These are phyloP conservation scores for Aspidoscelis tigris DNA, from an alignment of 2,113 vertebrate genomes.

Conservation along the genomic window DNA sequence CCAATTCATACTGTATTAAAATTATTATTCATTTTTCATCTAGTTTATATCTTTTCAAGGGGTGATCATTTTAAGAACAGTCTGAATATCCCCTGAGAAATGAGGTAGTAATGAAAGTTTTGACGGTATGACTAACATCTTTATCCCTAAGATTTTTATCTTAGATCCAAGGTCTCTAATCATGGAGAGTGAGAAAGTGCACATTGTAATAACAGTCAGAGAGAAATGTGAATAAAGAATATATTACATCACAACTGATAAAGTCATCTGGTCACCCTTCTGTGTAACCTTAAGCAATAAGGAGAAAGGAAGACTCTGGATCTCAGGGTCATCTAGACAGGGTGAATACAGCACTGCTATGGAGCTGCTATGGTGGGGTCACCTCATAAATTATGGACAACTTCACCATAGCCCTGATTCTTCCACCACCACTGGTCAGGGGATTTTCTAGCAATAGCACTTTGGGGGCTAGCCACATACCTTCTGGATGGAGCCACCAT, in stretches of 20 bases:
- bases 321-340: background rate
- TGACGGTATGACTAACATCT: background rate
- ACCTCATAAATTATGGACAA: too few species aligned
- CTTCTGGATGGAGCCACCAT: too few species aligned
- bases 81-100: background rate
- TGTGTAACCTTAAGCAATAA: background rate
- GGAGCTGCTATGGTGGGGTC: too few species aligned
- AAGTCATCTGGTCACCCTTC: background rate
- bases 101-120: background rate
- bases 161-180: background rate
- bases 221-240: background rate
- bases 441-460: too few species aligned
- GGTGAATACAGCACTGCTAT: too few species aligned
- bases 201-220: background rate
- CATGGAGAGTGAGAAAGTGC: background rate
- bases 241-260: background rate
- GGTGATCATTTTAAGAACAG: background rate
- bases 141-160: background rate
- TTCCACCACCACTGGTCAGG: too few species aligned
- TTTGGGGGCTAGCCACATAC: too few species aligned
- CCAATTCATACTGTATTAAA: background rate
- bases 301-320: background rate
- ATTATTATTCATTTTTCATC: background rate
- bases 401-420: too few species aligned
- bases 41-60: background rate